Evolutionary conservation across 2,888 invertebrate species (phyloP), one percentile per base, ranked within the genome.

Genomic region (Proisotoma minuta): DNA sequence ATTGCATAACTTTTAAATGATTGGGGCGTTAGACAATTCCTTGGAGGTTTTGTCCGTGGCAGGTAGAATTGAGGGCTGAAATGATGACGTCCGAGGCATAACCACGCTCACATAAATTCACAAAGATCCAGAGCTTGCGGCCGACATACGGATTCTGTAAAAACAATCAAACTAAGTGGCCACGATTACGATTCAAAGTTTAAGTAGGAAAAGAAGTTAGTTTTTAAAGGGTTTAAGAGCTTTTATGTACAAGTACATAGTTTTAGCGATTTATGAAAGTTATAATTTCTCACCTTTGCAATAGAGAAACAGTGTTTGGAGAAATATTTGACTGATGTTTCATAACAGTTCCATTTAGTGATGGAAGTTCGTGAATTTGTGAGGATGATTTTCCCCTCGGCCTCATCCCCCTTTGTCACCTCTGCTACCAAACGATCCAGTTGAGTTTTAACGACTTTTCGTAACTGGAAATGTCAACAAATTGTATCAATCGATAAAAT

Each of bases 71-170:
- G 73, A 76, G 74, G 48, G 74, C 75, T 34, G 68, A 61, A 47
- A 69, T 40, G 49, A 74, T 70, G 39, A 58, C 62, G 52, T 69
- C 63, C 10, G 66, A 48, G 10, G 72, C 67, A 43, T 75, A 70
- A 15, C 75, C 73, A 34, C 74, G 75, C 66, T 79, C 80, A 72
- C 81, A 81, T 70, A 80, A 66, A 74, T 80, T 81, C 34, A 79
- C 79, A 61, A 81, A 74, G 34, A 76, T 73, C 73, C 78, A 78
- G 66, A 81, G 74, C 59, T 78, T 76, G 60, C 78, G 74, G 62
- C 79, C 73, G 52, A 79, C 79, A 73, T 78, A 79, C 62, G 77
- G 77, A 74, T 79, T 78, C 78, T 75, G 65, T 26, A 50, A 50
- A n/a, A n/a, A n/a, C n/a, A n/a, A n/a, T n/a, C n/a, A n/a, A n/a